Conservation (phyloP, 2,797 vertebrate species). For the Streptopelia turtur region DNA sequence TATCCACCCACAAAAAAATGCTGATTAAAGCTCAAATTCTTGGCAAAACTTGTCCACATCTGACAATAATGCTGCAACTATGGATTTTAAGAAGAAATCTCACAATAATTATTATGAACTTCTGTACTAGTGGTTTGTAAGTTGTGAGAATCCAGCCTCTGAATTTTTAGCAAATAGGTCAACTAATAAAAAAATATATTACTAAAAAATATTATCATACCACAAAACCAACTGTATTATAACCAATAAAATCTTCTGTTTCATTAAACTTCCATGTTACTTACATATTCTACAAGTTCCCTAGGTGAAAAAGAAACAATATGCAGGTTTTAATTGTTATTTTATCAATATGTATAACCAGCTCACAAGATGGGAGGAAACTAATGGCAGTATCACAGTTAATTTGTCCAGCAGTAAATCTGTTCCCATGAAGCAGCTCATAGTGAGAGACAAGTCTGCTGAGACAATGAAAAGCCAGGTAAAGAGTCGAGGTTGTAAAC, state of each 20-base stretch:
- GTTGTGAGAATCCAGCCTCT: not conserved
- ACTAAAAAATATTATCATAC: not conserved
- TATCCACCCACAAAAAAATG: slow-evolving; percentile 42
- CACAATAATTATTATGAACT: not conserved
- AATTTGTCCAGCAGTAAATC: not conserved
- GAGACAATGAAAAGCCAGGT: not conserved
- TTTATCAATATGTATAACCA: not conserved
- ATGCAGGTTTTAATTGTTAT: not conserved
- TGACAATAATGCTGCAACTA: not conserved
- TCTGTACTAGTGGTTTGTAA: not conserved
- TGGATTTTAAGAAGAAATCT: not conserved
- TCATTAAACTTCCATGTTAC: not conserved
- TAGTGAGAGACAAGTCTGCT: not conserved
- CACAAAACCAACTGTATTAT: not conserved
- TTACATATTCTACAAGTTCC: not conserved
- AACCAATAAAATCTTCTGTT: not conserved
- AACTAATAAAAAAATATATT: not conserved
- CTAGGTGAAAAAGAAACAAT: not conserved
- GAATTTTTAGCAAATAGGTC: not conserved
- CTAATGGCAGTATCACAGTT: not conserved
- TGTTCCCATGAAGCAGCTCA: not conserved
- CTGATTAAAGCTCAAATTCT: slow-evolving; percentile 46
- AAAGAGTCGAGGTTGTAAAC: not conserved
- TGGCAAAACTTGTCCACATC: slow-evolving; percentile 30
- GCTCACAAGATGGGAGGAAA: not conserved